Evolutionary conservation across 2,113 vertebrate genomes (phyloP), one percentile per base, ranked within the genome.

Genomic region (Calcarius ornatus): DNA sequence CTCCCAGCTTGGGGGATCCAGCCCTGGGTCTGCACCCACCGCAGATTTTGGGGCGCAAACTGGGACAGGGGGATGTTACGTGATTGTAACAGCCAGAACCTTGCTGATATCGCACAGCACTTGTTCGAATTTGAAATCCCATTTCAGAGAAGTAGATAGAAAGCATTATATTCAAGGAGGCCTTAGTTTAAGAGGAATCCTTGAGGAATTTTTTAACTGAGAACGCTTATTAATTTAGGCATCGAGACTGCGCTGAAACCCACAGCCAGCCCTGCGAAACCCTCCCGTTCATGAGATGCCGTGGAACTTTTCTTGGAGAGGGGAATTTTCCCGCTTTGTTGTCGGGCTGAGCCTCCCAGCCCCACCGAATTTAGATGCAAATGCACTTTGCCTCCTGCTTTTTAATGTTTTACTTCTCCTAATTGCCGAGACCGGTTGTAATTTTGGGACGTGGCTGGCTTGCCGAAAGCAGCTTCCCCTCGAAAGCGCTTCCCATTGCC

Each of bases 331-430:
- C 90, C 78, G 91, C 97, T 97, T 97, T 98, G 97, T 97, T 96
- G 93, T 72, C 81, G 92, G 95, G 48, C 57, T 20, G 86, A 91
- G 97, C 54, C 93, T 96, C 95, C 72, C 96, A 78, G 91, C 87
- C 35, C 90, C 80, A 21, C 87, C 35, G 88, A 97, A 81, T 98
- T 98, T 98, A 98, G 96, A 98, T 97, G 95, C 98, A 97, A 98
- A 98, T 96, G 95, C 70, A 75, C 95, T 98, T 97, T 96, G 97
- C 96, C 95, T 98, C 97, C 78, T 93, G 97, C 96, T 97, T 97
- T 97, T 97, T 98, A 98, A 98, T 98, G 98, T 98, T 98, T 98
- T 97, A 98, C 98, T 98, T 97, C 96, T 96, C 60, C 28, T 98
- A 97, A 98, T 98, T 98, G 96, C 98, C 86, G 93, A 96, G 97